Evolutionary conservation across 2,797 vertebrate species (phyloP), one percentile per base, ranked within the genome.

Genomic region (Danionella dracula): DNA sequence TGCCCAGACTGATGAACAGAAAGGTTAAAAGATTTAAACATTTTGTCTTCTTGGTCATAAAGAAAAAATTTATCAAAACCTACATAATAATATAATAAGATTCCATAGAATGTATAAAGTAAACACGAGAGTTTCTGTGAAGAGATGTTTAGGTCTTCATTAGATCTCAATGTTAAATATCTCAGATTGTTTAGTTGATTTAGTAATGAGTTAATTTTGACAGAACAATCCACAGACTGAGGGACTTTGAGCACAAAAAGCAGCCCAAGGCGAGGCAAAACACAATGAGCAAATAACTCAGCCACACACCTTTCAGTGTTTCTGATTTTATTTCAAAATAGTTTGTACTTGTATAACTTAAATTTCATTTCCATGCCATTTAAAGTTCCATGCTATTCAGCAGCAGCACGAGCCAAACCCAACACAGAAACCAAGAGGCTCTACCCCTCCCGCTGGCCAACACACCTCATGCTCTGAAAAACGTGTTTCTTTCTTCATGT

Each of bases 291-390:
- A 85, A 87, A 88, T 82, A 87, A 85, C 82, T 85, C 80, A 86
- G 85, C 77, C 85, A 85, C 79, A 55, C 84, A 68, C 79, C 82
- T 80, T 85, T 81, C 74, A 82, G 61, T 32, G 60, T 79, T 72
- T 80, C 78, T 84, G 74, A 79, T 85, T 91, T 90, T 94, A 96
- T 94, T 98, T 98, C 95, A 99, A 99, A 99, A 98, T 98, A 99
- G 88, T 94, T 88, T 84, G 92, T 75, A 93, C 91, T 93, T 92
- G 81, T 75, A 80, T 65, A 81, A 84, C 71, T 91, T 90, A 90
- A 81, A 88, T 90, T 90, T 92, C 89, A 91, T 91, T 93, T 92
- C 90, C 94, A 95, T 96, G 94, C 94, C 92, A 92, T 92, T 81
- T 76, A 87, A 76, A 79, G 78, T 64, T 76, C 70, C 75, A 74